These are phyloP conservation scores for Drosophila koepferae DNA, from an alignment of 2,888 invertebrate species.

Conservation along the genomic window DNA sequence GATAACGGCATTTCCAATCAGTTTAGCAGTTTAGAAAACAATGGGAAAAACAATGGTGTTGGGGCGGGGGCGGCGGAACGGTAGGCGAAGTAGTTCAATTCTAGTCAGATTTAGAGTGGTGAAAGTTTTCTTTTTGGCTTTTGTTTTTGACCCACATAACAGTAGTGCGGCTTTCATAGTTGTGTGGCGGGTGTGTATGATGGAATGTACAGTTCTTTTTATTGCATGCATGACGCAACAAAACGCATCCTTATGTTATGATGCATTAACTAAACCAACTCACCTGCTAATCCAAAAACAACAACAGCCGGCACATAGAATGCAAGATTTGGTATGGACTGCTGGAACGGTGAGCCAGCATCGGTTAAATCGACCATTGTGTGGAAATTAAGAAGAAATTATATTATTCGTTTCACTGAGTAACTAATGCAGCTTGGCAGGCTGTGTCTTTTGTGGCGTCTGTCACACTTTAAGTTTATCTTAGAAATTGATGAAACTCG, in stretches of 20 bases:
- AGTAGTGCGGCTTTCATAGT: conserved; percentile 13
- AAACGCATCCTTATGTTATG: neutral
- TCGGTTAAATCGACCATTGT: conserved; percentile 94
- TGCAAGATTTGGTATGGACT: conserved; percentile 94
- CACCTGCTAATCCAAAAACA: conserved; percentile 92
- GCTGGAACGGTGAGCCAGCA: conserved; percentile 92
- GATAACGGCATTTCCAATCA: conserved; percentile 33
- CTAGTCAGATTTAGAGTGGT: conserved; percentile 36
- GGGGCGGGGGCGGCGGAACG: no score
- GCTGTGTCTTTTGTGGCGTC: conserved; percentile 21
- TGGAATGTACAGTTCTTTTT: neutral
- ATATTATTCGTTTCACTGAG: conserved; percentile 17
- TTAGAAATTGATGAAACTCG: conserved; percentile 48
- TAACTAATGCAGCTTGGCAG: conserved; percentile 11
- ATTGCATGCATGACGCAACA: conserved; percentile 55
- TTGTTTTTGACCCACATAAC: conserved; percentile 57
- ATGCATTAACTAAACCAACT: conserved; percentile 70
- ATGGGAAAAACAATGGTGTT: neutral
- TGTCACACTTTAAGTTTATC: conserved; percentile 56
- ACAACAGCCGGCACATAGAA: conserved; percentile 94
- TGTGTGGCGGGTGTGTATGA: no score
- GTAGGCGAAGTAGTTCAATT: conserved; percentile 1
- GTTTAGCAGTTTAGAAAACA: conserved; percentile 6
- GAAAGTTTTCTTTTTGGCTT: conserved; percentile 50
- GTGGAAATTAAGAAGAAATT: conserved; percentile 12